Percentiles rank a stretch among this genome's conserved stretches.
Conservation (phyloP, 2,797 vertebrate genomes). For the Gymnopithys bicolor region DNA sequence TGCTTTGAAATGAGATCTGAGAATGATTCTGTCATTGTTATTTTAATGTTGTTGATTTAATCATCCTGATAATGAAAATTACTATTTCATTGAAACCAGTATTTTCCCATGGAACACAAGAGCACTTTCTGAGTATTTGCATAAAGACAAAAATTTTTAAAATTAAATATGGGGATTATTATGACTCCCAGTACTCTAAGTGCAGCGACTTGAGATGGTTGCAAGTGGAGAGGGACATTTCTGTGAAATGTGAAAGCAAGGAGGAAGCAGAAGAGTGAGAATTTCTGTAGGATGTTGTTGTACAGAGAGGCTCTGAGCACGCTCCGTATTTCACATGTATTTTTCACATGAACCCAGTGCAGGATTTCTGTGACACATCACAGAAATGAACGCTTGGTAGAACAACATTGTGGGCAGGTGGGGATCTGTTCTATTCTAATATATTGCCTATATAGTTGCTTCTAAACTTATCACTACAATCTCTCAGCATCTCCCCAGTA, state of each 20-base stretch:
- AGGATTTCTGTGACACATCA: constrained; percentile 36
- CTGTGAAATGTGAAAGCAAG: not conserved
- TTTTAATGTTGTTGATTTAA: constrained; percentile 31
- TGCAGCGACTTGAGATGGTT: not conserved
- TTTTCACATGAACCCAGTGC: constrained; percentile 17
- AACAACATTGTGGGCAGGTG: constrained; percentile 49
- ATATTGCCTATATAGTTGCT: constrained; percentile 21
- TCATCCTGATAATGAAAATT: constrained; percentile 33
- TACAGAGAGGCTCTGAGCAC: not conserved
- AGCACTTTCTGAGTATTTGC: not conserved
- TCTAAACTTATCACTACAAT: constrained; percentile 54
- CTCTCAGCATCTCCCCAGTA: constrained; percentile 26
- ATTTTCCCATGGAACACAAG: not conserved
- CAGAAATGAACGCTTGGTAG: not conserved
- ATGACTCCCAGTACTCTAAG: not conserved
- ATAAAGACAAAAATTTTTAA: not conserved
- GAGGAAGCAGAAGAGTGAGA: constrained; percentile 50
- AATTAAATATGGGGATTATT: not conserved
- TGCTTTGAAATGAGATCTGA: constrained; percentile 28
- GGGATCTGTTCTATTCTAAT: constrained; percentile 52
- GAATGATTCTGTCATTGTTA: not conserved
- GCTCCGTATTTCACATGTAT: not conserved
- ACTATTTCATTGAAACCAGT: not conserved
- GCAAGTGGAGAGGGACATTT: not conserved
- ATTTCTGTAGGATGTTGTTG: constrained; percentile 42